These are phyloP conservation scores for Dreissena rostriformis DNA, from an alignment of 1,140 invertebrate species.

Conservation along the genomic window DNA sequence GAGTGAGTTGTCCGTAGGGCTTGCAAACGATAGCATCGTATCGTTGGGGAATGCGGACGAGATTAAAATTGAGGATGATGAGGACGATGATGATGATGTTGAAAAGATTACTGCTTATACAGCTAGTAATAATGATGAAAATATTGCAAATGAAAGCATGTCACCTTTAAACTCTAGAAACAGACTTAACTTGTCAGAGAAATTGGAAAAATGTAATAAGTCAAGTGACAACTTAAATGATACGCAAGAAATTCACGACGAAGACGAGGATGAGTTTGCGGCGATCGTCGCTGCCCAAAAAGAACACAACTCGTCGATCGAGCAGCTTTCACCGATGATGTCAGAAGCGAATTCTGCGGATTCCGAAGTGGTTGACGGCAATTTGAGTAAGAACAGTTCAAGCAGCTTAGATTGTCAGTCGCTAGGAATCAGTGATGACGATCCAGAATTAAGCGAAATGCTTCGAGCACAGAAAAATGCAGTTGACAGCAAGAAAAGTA, in stretches of 20 bases:
- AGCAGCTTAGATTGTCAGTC: conserved; percentile 41
- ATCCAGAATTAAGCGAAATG: conserved; percentile 42
- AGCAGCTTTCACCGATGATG: conserved; percentile 13
- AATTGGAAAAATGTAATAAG: conserved; percentile 12
- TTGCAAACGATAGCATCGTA: conserved; percentile 67
- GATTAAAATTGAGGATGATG: conserved; percentile 70
- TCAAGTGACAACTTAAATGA: conserved; percentile 1
- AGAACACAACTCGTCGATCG: conserved; percentile 14
- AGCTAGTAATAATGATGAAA: background rate
- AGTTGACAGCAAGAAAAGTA: background rate
- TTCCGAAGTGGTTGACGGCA: background rate
- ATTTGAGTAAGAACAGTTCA: conserved; percentile 21
- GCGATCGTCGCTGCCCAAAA: conserved; percentile 56
- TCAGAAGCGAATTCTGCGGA: conserved; percentile 20
- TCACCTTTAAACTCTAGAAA: background rate
- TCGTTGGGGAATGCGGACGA: conserved; percentile 70
- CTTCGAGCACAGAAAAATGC: conserved; percentile 25
- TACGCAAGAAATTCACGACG: conserved; percentile 48
- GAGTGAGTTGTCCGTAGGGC: conserved; percentile 38
- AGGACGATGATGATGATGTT: conserved; percentile 52
- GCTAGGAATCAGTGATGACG: conserved; percentile 41
- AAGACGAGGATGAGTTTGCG: conserved; percentile 58
- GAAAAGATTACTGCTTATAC: too few relatives aligned
- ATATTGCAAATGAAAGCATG: background rate
- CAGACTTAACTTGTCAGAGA: conserved; percentile 9